phyloP scores from a whole-genome alignment of 1,140 invertebrate species.

The Pseudomyrmex pallidus region DNA sequence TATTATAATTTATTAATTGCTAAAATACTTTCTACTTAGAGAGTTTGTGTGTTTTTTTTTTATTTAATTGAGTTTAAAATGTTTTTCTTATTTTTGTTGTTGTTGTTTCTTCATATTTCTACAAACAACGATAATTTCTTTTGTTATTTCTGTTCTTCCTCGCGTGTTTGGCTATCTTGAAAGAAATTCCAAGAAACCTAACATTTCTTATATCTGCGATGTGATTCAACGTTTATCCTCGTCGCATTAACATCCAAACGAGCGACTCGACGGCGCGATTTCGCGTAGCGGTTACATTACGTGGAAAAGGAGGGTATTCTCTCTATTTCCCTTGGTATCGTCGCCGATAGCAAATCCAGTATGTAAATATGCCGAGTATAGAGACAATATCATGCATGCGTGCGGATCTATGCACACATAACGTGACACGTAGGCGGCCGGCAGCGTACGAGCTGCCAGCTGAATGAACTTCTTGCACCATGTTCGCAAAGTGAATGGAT shows the following conservation, averaged over 20 bases:
- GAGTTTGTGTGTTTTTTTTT: too few relatives aligned
- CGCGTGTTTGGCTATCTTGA: background rate
- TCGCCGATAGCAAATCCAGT: slow-evolving; percentile 73
- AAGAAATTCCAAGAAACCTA: slow-evolving; percentile 26
- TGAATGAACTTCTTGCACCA: slow-evolving; percentile 78
- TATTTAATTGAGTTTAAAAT: too few relatives aligned
- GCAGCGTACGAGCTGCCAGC: slow-evolving; percentile 59
- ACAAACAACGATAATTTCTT: too few relatives aligned
- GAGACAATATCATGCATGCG: slow-evolving; percentile 51
- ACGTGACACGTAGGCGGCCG: slow-evolving; percentile 71
- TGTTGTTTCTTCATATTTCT: too few relatives aligned
- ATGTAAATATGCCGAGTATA: slow-evolving; percentile 69
- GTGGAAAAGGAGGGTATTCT: slow-evolving; percentile 10
- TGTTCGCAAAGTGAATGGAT: slow-evolving; percentile 76
- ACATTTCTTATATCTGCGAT: slow-evolving; percentile 7
- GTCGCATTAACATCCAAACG: slow-evolving; percentile 70
- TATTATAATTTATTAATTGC: too few relatives aligned
- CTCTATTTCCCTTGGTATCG: slow-evolving; percentile 39
- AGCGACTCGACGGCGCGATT: slow-evolving; percentile 62
- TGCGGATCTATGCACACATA: slow-evolving; percentile 75
- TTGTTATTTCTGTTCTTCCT: too few relatives aligned
- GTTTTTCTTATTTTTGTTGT: too few relatives aligned
- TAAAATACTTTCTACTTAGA: too few relatives aligned
- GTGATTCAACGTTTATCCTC: slow-evolving; percentile 64
- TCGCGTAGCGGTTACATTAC: slow-evolving; percentile 27